Evolutionary conservation across 1,140 invertebrate species (phyloP).

Genomic region (Nebria ingens): DNA sequence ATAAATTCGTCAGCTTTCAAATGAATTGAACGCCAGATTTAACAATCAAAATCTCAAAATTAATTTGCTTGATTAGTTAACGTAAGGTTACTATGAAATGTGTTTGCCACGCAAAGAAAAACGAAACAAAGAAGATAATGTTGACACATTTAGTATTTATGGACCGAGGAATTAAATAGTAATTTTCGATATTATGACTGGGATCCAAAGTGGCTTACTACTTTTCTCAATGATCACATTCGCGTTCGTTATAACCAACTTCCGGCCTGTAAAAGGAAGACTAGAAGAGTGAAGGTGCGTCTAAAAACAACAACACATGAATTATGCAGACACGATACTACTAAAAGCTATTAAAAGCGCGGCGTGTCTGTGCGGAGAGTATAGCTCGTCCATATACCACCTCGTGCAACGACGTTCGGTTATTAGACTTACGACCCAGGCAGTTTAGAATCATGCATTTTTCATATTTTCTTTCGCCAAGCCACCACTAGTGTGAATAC

Average conservation of each 20-base stretch:
- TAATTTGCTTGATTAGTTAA: too few relatives aligned
- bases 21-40: too few relatives aligned
- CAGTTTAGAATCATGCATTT: constrained; percentile 18
- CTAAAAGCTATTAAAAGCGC: constrained; percentile 7
- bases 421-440: constrained; percentile 17
- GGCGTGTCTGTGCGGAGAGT: neutral
- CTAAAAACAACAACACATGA: constrained; percentile 5
- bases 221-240: neutral
- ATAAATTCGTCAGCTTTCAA: too few relatives aligned
- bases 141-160: neutral
- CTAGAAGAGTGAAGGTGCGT: neutral
- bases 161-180: constrained; percentile 3
- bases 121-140: neutral
- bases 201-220: neutral
- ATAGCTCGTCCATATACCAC: neutral
- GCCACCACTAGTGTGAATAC: neutral
- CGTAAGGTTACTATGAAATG: too few relatives aligned
- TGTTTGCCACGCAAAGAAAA: neutral
- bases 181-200: constrained; percentile 2
- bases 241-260: neutral
- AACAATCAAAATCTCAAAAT: too few relatives aligned
- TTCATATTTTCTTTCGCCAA: constrained; percentile 16
- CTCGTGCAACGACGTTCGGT: constrained; percentile 8
- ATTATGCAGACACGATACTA: neutral
- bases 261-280: neutral